Percentiles rank a stretch among this genome's conserved stretches.
phyloP scores from a whole-genome alignment of 2,888 invertebrate species.

The Cheiracanthium punctorium region DNA sequence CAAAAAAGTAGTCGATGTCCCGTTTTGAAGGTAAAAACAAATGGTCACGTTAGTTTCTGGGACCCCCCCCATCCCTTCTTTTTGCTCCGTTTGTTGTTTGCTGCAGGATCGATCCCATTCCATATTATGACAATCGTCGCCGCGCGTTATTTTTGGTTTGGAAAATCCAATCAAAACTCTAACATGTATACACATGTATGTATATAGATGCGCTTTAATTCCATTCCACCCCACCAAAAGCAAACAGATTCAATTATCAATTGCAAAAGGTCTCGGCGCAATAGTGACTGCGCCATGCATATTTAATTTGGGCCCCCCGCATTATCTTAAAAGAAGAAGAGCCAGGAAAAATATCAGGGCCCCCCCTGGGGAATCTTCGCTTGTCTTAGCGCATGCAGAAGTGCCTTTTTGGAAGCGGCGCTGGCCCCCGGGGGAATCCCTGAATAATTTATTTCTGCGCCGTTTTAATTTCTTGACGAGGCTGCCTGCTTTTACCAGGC shows the following conservation, averaged over 20 bases:
- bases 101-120: too few species aligned
- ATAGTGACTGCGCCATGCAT: constrained; percentile 52
- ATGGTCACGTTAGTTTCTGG: too few species aligned
- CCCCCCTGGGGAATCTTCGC: constrained; percentile 36
- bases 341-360: constrained; percentile 39
- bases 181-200: too few species aligned
- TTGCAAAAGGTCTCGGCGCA: constrained; percentile 55
- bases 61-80: too few species aligned
- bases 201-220: constrained; percentile 67
- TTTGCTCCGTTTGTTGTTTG: too few species aligned
- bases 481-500: constrained; percentile 45
- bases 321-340: constrained; percentile 41
- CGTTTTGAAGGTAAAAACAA: too few species aligned
- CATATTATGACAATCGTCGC: too few species aligned
- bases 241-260: constrained; percentile 69
- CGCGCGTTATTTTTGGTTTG: constrained; percentile 35
- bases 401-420: constrained; percentile 41
- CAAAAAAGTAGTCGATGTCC: too few species aligned
- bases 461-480: constrained; percentile 68
- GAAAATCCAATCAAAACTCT: constrained; percentile 63
- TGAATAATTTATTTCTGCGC: constrained; percentile 68
- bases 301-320: constrained; percentile 65
- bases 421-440: constrained; percentile 1
- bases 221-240: constrained; percentile 62
- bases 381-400: constrained; percentile 61